Percentiles rank a stretch among this genome's conserved stretches.
Conservation (phyloP, 92 coral and sea anemone species). For the Epizoanthus stellaris region DNA sequence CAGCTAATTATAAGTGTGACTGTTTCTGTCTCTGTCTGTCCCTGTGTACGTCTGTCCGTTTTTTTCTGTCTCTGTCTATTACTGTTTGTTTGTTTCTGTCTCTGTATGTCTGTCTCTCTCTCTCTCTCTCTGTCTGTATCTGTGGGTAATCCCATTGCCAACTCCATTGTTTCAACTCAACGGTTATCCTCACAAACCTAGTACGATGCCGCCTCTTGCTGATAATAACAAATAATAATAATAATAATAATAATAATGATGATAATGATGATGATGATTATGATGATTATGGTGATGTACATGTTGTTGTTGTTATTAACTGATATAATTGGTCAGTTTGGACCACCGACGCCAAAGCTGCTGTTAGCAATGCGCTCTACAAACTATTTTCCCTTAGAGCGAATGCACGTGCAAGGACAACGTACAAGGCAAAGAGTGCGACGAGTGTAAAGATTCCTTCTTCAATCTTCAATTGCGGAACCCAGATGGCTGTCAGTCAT, state of each 20-base stretch:
- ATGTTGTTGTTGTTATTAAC: neutral
- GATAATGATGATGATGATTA: neutral
- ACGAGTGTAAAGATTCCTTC: conserved; percentile 79
- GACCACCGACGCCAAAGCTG: too few relatives aligned
- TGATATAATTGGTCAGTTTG: neutral
- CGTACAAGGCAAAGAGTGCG: conserved; percentile 86
- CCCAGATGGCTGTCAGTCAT: conserved; percentile 85
- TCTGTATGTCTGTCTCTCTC: too few relatives aligned
- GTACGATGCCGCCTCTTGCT: too few relatives aligned
- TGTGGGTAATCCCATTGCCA: too few relatives aligned
- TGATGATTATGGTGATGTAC: neutral
- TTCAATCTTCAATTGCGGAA: conserved; percentile 77
- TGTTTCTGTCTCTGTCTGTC: too few relatives aligned
- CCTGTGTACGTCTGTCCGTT: too few relatives aligned
- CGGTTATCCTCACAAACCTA: too few relatives aligned
- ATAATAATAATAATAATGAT: neutral
- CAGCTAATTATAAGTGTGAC: too few relatives aligned
- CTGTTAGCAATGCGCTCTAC: neutral
- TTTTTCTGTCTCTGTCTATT: too few relatives aligned
- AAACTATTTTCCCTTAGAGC: conserved; percentile 52
- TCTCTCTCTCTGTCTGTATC: too few relatives aligned
- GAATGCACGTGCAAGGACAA: conserved; percentile 88
- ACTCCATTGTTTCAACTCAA: too few relatives aligned
- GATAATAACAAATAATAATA: neutral
- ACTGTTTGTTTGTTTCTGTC: too few relatives aligned